Evolutionary conservation across 2,888 invertebrate genomes (phyloP).

Genomic region (Panorpa germanica): DNA sequence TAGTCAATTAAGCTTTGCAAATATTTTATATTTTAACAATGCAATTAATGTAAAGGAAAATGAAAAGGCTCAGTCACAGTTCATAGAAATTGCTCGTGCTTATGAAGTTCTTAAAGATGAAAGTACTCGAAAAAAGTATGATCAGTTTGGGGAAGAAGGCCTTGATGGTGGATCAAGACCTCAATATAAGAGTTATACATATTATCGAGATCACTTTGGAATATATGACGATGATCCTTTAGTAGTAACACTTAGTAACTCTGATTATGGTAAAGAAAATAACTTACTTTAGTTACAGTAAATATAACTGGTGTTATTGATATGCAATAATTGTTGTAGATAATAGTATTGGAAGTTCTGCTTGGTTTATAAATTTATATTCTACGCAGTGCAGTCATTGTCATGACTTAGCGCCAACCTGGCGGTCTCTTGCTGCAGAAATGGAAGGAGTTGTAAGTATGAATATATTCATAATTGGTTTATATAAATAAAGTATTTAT

Average conservation of each 20-base stretch:
- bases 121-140: slow-evolving; percentile 57
- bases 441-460: slow-evolving; percentile 57
- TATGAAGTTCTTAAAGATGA: slow-evolving; percentile 78
- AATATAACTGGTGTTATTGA: slow-evolving; percentile 3
- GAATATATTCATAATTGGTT: slow-evolving; percentile 1
- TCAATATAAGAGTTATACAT: slow-evolving; percentile 62
- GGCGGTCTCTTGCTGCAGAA: slow-evolving; percentile 59
- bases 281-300: slow-evolving; percentile 5
- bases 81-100: slow-evolving; percentile 60
- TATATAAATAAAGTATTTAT: slow-evolving; percentile 5
- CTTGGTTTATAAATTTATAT: slow-evolving; percentile 79
- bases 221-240: slow-evolving; percentile 72
- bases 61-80: slow-evolving; percentile 51
- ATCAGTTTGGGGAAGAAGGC: slow-evolving; percentile 56
- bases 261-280: slow-evolving; percentile 49
- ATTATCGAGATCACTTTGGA: slow-evolving; percentile 63
- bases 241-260: slow-evolving; percentile 54
- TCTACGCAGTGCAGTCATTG: slow-evolving; percentile 76
- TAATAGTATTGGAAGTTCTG: slow-evolving; percentile 37
- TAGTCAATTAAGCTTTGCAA: no score
- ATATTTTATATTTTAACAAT: slow-evolving; percentile 6
- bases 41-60: slow-evolving; percentile 41
- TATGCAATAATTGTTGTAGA: slow-evolving; percentile 19
- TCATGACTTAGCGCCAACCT: slow-evolving; percentile 61
- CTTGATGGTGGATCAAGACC: slow-evolving; percentile 38